Evolutionary conservation across 2,797 vertebrate genomes (phyloP), one percentile per base, ranked within the genome.

Genomic region (Cyprinella venusta): DNA sequence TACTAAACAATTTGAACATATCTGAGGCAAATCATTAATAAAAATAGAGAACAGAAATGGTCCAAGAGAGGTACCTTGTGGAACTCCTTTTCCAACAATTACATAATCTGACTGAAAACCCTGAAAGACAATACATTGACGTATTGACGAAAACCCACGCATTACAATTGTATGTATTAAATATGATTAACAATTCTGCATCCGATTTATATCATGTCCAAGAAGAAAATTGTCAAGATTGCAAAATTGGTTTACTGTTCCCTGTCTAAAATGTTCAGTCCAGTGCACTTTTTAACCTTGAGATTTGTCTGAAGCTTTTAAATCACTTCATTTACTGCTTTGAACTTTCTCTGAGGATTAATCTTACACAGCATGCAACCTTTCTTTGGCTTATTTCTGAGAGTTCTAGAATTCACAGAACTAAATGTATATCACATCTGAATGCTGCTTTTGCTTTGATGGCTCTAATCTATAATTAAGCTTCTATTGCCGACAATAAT

Each of bases 361-460:
- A 76, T 61, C 15, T 16, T 6, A 30, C 56, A 61, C 15, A 24
- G 21, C 72, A 19, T 61, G 15, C 54, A 19, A 12, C 15, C n/a
- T 76, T 63, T 52, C 18, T 52, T 33, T 36, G 33, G 24, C 5
- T 76, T 42, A 42, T 76, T 45, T 76, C n/a, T 63, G 36, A 63
- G 54, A 12, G 15, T 21, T 6, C 12, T 42, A 76, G n/a, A 63
- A 76, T 9, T 16, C 15, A 76, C 13, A 56, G 26, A 72, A 19
- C 6, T 52, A 33, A 72, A 52, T 52, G 48, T 21, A 52, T 72
- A 26, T 72, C 26, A 52, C 18, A 52, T 61, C 38, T 4, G 38
- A 77, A 77, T 26, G 8, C 1, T 45, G 15, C n/a, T 40, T 68
- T 68, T 2, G 13, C 33, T 24, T 36, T 78, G 67, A 40, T 36